Evolutionary conservation across 2,797 vertebrate genomes (phyloP), one percentile per base, ranked within the genome.

Genomic region (Sebastes matsubarae): DNA sequence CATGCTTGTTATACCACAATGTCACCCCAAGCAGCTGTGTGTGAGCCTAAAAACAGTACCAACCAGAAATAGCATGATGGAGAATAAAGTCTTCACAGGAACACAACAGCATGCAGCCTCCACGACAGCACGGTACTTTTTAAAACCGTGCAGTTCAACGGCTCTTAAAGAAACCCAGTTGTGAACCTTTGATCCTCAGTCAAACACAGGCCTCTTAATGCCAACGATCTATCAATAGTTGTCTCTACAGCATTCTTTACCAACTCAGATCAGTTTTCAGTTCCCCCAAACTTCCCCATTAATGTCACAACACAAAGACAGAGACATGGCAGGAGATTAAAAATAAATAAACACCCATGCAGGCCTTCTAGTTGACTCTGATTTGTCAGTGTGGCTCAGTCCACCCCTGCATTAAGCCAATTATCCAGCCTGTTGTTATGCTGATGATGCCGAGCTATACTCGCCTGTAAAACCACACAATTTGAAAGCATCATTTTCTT

Each of bases 381-480:
- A 76, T 81, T 34, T 61, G 27, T 86, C 73, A 80, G 4, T n/a
- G 52, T 29, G 30, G 80, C 68, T 72, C 55, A 68, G 52, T 58
- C 42, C 65, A 34, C 67, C 68, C 58, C 34, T 66, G 83, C 68
- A 83, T 82, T 88, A 77, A 66, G 89, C 67, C 86, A 87, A 92
- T 90, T 69, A 89, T 78, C 75, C 87, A 70, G 66, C 71, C 55
- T 34, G 82, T 83, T 72, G 75, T 90, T 85, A 87, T 80, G 83
- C 85, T 72, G 83, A 90, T 82, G 81, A 89, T 68, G 75, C 58
- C 1, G 13, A 78, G 68, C 75, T 80, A 25, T 77, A 68, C 77
- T 29, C 54, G 16, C 64, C 75, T 66, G 77, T 73, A 59, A 77
- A 92, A 63, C 34, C 74, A 65, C 27, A 73, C 75, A 32, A 72